Evolutionary conservation across 2,797 vertebrate genomes (phyloP), one percentile per base, ranked within the genome.

Genomic region (Microcaecilia unicolor): DNA sequence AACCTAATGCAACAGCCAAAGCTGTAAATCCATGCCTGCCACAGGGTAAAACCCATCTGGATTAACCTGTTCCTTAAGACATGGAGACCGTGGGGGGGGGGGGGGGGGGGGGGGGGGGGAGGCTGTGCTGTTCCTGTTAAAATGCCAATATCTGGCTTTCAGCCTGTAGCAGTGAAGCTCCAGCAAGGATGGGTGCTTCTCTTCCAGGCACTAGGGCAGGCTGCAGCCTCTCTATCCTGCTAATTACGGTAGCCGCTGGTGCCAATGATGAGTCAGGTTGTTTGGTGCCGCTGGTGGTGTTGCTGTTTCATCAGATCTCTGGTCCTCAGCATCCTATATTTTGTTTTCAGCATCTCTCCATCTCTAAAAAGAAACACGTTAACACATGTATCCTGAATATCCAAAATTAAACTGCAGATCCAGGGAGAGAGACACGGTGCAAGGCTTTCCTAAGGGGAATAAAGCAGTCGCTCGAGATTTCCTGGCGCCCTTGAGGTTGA

Each of bases 261-360:
- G 87, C 82, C 82, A 75, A 25, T 41, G 86, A 90, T 92, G 91
- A 91, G 87, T 92, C 90, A 91, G 89, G 83, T 70, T 65, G 70
- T 80, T 73, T 80, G 84, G 86, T 87, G 85, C 80, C 87, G 78
- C 71, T 70, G 55, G n/a, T 72, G n/a, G n/a, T 72, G 85, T 85
- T 87, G 88, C 87, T 87, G 89, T 91, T 91, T 88, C 89, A 86
- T 83, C 86, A 70, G 80, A 50, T 53, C 54, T 17, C 50, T 25
- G 26, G 48, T 32, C 28, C 18, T 51, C 39, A 48, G 32, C 48
- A 50, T 60, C 66, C 50, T 14, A n/a, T n/a, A n/a, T n/a, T 49
- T 34, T n/a, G n/a, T n/a, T 47, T 47, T 12, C 34, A 65, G 53
- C 59, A 57, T 66, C 48, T 58, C 56, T 51, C 54, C 52, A 57